Evolutionary conservation across 1,140 invertebrate genomes (phyloP).

Genomic region (Cephus cinctus): DNA sequence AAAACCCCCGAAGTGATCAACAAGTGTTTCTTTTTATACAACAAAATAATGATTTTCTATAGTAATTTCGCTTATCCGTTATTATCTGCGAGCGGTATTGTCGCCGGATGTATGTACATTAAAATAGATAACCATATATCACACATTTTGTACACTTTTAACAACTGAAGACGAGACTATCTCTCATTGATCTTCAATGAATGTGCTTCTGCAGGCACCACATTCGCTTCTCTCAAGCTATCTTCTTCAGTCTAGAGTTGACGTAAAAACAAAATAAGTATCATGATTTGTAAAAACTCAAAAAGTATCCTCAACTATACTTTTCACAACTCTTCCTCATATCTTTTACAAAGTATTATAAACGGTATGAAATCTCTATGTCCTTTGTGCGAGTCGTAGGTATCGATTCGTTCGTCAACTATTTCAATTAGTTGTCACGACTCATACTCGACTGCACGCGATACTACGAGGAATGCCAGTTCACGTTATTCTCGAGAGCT

Average conservation of each 20-base stretch:
- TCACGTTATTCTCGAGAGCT: too few species aligned
- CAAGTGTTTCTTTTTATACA: conserved; percentile 41
- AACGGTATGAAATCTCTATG: conserved; percentile 36
- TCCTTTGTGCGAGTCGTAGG: conserved; percentile 7
- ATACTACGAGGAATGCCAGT: conserved; percentile 33
- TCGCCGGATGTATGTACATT: conserved; percentile 33
- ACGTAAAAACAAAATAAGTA: conserved; percentile 11
- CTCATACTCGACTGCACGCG: conserved; percentile 20
- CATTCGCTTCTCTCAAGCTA: background rate
- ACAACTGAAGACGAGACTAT: conserved; percentile 5
- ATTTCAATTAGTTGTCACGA: conserved; percentile 13
- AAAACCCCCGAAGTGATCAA: conserved; percentile 36
- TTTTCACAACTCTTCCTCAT: conserved; percentile 8
- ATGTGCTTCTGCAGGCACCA: background rate
- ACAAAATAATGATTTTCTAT: conserved; percentile 43
- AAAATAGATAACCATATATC: conserved; percentile 40
- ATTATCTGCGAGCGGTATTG: conserved; percentile 23
- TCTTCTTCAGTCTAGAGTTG: background rate
- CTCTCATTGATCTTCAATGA: conserved; percentile 4
- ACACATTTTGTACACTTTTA: conserved; percentile 46
- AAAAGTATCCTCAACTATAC: conserved; percentile 8
- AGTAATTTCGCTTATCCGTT: conserved; percentile 21
- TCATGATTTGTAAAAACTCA: conserved; percentile 12
- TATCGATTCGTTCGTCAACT: background rate
- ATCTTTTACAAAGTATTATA: conserved; percentile 36